Evolutionary conservation across 2,113 vertebrate species (phyloP), one percentile per base, ranked within the genome.

Genomic region (Galemys pyrenaicus): DNA sequence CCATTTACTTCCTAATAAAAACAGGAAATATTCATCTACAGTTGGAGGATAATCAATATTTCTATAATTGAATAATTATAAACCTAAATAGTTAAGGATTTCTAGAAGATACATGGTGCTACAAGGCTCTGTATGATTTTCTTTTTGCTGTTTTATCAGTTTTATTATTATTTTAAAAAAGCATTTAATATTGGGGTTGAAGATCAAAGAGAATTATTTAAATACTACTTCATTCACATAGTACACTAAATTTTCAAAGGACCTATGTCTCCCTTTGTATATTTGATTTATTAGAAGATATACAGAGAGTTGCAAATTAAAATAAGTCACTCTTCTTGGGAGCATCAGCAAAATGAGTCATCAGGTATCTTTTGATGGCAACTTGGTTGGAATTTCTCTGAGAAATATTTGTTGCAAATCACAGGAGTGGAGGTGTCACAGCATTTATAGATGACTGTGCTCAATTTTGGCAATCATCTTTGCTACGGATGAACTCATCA

Each of bases 101-200:
- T 56, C 16, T 60, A 30, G 26, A 65, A 67, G 13, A 58, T 56
- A 49, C 5, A 64, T 32, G 13, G 54, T 73, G 26, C 4, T 65
- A 65, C 32, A 70, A 87, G 37, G 11, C 20, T 92, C 5, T 26
- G 9, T 88, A 64, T 41, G 7, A 35, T 58, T 60, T 73, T 68
- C 32, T 79, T 86, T 73, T 49, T 39, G 7, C 79, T 65, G 60
- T 51, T 68, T 81, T 19, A 54, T 90, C n/a, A 74, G 24, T 85
- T 22, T 49, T 85, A 16, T 65, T 56, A 41, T 77, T n/a, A n/a
- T 73, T 86, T 92, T 92, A 92, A 26, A 35, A 74, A 64, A 94
- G 6, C 58, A 79, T 15, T 54, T 30, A 85, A n/a, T 67, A 44
- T 37, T 65, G n/a, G 11, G 9, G 37, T 60, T 92, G 32, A 70